A percentile compares a stretch with the other conserved stretches of the same genome.
These are phyloP conservation scores for Eidolon dupreanum DNA, from an alignment of 2,797 vertebrate genomes.

Conservation along the genomic window DNA sequence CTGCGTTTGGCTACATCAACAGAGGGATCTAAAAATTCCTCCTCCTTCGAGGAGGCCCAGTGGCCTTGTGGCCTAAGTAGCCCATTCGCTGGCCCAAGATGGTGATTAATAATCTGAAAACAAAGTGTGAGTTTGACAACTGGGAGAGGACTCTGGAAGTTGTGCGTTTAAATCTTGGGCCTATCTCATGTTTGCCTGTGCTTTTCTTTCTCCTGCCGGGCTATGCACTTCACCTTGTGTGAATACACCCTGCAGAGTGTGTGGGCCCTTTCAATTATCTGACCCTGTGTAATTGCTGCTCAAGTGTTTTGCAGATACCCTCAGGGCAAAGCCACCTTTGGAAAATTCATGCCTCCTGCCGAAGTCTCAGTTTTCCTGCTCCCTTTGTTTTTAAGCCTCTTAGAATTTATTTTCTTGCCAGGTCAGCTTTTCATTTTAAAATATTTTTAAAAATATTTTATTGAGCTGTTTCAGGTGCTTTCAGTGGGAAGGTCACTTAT, in stretches of 20 bases:
- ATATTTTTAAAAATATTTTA: neutral
- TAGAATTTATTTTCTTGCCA: neutral
- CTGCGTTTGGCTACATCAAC: neutral
- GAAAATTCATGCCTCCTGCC: rapidly evolving
- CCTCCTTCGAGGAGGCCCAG: neutral
- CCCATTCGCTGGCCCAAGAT: rapidly evolving
- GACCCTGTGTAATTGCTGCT: neutral
- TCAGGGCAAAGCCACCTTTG: neutral
- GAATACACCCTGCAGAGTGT: neutral
- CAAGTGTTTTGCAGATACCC: neutral
- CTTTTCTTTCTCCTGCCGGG: neutral
- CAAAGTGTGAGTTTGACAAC: neutral
- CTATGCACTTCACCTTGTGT: rapidly evolving
- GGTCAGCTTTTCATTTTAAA: neutral
- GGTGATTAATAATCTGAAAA: neutral
- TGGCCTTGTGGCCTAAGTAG: neutral
- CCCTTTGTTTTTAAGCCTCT: neutral
- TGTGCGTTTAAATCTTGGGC: neutral
- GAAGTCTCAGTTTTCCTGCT: neutral
- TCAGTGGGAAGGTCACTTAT: neutral
- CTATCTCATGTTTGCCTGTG: neutral
- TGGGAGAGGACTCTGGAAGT: neutral
- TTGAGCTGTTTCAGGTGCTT: neutral
- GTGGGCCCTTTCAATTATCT: neutral
- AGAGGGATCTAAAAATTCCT: neutral